phyloP scores from a whole-genome alignment of 2,113 vertebrate species.

The Pelvicachromis taeniatus region DNA sequence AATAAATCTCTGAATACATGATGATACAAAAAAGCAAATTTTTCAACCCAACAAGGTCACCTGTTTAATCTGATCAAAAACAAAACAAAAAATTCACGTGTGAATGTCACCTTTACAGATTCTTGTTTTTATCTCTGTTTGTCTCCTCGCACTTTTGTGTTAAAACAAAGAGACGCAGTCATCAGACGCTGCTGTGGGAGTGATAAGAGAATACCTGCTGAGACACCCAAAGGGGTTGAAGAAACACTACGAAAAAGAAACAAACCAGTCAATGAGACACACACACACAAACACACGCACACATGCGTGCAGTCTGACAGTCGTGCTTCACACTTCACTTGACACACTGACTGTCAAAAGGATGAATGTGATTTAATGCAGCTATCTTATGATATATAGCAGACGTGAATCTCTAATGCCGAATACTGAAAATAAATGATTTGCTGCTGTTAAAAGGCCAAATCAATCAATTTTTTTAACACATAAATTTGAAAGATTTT shows the following conservation, averaged over 20 bases:
- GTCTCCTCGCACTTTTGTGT: constrained; percentile 68
- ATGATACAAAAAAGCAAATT: neutral
- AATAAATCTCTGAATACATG: neutral
- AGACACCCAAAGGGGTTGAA: constrained; percentile 58
- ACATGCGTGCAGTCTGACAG: constrained; percentile 43
- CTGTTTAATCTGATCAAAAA: neutral
- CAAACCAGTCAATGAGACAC: constrained; percentile 48
- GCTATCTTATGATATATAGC: constrained; percentile 54
- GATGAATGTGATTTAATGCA: constrained; percentile 65
- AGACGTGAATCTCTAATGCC: constrained; percentile 54
- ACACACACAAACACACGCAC: constrained; percentile 11
- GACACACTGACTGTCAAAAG: constrained; percentile 63
- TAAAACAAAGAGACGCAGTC: constrained; percentile 70
- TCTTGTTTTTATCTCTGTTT: constrained; percentile 64
- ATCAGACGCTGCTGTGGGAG: constrained; percentile 51
- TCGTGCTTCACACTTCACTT: constrained; percentile 64
- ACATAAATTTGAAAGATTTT: constrained; percentile 17
- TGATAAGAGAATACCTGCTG: constrained; percentile 69
- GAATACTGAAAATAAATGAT: constrained; percentile 46
- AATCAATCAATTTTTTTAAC: neutral
- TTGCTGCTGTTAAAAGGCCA: constrained; percentile 18
- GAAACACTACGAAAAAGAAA: constrained; percentile 55
- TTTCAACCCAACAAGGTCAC: neutral
- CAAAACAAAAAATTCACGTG: neutral
- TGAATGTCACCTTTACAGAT: constrained; percentile 23